Evolutionary conservation across 1,140 invertebrate species (phyloP).

Genomic region (Camponotus pennsylvanicus): DNA sequence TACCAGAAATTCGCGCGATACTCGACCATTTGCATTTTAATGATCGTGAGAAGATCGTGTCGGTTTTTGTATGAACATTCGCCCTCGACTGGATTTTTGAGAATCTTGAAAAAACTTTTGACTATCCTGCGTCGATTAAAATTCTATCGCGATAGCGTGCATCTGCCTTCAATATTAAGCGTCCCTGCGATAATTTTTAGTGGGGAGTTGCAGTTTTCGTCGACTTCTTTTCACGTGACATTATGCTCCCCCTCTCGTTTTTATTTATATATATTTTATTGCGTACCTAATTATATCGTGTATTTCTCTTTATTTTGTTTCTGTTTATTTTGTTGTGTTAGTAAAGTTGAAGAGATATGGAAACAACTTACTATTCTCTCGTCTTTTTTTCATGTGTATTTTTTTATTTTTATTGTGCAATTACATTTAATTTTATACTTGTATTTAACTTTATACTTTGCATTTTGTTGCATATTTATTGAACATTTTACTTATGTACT

Average conservation of each 20-base stretch:
- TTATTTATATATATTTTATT: neutral
- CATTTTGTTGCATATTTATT: too few relatives aligned
- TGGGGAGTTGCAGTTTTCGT: neutral
- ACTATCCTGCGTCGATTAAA: constrained; percentile 48
- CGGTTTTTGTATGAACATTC: constrained; percentile 22
- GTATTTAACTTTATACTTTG: too few relatives aligned
- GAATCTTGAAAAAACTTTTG: constrained; percentile 4
- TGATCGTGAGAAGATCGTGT: constrained; percentile 27
- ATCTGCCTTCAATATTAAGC: constrained; percentile 22
- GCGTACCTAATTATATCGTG: neutral
- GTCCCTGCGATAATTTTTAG: neutral
- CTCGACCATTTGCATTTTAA: constrained; percentile 80
- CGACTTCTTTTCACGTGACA: neutral
- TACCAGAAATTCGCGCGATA: constrained; percentile 74
- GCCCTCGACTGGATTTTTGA: neutral
- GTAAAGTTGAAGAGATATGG: too few relatives aligned
- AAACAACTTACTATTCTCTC: too few relatives aligned
- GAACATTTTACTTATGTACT: too few relatives aligned
- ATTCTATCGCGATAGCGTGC: constrained; percentile 28
- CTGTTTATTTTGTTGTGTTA: too few relatives aligned
- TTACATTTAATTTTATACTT: too few relatives aligned
- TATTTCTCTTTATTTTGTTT: too few relatives aligned
- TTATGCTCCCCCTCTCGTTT: neutral
- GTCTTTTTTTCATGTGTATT: too few relatives aligned
- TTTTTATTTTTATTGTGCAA: too few relatives aligned